phyloP scores from a whole-genome alignment of 2,113 vertebrate genomes.

The Malurus cyaneus region DNA sequence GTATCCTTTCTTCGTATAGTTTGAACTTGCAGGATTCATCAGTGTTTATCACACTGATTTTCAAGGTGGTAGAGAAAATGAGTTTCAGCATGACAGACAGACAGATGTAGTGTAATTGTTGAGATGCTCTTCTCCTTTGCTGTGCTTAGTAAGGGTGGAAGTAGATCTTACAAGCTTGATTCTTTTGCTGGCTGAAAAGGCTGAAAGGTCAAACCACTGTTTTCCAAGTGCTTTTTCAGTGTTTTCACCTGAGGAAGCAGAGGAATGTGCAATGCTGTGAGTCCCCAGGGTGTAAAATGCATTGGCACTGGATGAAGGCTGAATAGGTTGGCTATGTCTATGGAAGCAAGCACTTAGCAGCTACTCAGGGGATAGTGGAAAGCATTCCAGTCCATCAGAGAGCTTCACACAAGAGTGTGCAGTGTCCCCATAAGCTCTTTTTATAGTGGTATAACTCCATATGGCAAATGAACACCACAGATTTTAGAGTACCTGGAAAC shows the following conservation, averaged over 20 bases:
- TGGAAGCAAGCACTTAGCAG: not conserved
- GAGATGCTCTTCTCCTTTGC: not conserved
- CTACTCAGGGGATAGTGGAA: not conserved
- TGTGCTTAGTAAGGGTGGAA: not conserved
- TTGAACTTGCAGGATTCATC: not conserved
- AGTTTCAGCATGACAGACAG: not conserved
- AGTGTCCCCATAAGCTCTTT: not conserved
- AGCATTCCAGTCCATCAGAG: not conserved
- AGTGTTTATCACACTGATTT: not conserved
- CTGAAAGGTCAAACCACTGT: not conserved
- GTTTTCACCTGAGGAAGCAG: not conserved
- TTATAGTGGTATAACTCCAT: not conserved
- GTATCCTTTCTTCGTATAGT: not conserved
- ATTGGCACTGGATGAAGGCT: not conserved
- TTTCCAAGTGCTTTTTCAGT: not conserved
- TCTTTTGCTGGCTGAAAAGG: not conserved
- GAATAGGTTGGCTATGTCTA: not conserved
- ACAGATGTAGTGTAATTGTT: not conserved
- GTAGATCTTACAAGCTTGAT: fast-evolving
- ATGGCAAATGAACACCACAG: not conserved
- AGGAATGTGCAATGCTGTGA: not conserved
- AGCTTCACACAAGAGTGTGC: not conserved
- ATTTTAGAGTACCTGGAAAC: not conserved
- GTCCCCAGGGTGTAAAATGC: not conserved
- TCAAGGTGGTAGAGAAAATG: not conserved